phyloP scores from a whole-genome alignment of 2,797 vertebrate genomes.

The Hippocampus kuda region DNA sequence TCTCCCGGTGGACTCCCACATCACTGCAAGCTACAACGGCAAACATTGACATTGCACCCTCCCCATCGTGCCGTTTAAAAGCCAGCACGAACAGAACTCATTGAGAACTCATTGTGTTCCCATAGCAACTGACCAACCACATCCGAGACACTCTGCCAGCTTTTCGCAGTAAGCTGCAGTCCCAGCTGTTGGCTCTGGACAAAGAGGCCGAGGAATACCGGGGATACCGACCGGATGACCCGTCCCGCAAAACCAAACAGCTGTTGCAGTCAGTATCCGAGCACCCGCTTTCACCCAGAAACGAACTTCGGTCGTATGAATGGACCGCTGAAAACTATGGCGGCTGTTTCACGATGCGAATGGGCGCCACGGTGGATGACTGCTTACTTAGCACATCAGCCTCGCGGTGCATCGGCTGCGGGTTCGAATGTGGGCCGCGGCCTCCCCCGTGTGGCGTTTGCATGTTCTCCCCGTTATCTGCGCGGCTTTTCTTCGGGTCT shows the following conservation, averaged over 20 bases:
- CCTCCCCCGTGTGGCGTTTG: too few species aligned
- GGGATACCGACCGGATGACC: constrained; percentile 88
- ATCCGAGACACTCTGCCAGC: constrained; percentile 89
- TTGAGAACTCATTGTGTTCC: constrained; percentile 28
- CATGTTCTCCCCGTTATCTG: too few species aligned
- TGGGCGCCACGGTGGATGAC: too few species aligned
- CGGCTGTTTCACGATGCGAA: too few species aligned
- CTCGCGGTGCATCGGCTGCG: too few species aligned
- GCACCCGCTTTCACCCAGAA: constrained; percentile 12
- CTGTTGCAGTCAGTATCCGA: constrained; percentile 79
- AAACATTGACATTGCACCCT: neutral
- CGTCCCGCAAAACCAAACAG: constrained; percentile 90
- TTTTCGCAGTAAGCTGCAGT: constrained; percentile 89
- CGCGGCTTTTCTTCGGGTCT: too few species aligned
- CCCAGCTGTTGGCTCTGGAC: constrained; percentile 85
- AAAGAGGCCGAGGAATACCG: constrained; percentile 91
- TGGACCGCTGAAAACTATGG: neutral
- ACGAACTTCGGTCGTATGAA: too few species aligned
- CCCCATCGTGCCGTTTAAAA: neutral
- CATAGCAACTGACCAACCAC: constrained; percentile 90
- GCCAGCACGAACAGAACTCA: neutral
- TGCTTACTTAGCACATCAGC: too few species aligned
- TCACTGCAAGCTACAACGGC: too few species aligned
- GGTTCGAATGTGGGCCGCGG: too few species aligned
- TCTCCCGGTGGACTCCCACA: neutral